Conservation (phyloP, 1,140 invertebrate genomes). For the Temnothorax nylanderi region DNA sequence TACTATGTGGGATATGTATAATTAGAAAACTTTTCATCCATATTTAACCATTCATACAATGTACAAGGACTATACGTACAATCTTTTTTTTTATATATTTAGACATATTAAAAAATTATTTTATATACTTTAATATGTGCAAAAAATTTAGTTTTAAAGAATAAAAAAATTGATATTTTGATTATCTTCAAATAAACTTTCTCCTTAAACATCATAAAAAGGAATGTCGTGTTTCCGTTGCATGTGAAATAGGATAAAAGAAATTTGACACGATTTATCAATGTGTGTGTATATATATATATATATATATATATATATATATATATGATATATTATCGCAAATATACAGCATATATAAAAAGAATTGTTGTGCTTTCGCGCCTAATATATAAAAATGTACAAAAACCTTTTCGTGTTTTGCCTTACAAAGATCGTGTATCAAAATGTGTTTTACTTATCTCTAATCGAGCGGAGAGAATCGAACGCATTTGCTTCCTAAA, state of each 20-base stretch:
- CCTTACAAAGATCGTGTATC: slow-evolving; percentile 70
- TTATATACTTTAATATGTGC: too few species aligned
- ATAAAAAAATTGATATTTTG: too few species aligned
- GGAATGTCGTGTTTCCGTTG: background rate
- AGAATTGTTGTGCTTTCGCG: slow-evolving; percentile 71
- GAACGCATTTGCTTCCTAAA: slow-evolving; percentile 8
- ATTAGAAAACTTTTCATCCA: too few species aligned
- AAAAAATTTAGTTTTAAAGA: too few species aligned
- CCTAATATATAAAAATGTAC: slow-evolving; percentile 75
- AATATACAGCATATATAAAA: slow-evolving; percentile 81
- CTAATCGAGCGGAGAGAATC: background rate
- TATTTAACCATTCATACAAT: too few species aligned
- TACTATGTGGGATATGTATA: too few species aligned
- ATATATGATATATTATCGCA: slow-evolving; percentile 70
- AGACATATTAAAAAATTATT: too few species aligned
- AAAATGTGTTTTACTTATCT: slow-evolving; percentile 67
- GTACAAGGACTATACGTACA: too few species aligned
- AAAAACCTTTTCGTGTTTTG: slow-evolving; percentile 63
- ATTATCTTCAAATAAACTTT: too few species aligned
- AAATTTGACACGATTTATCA: slow-evolving; percentile 45
- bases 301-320: slow-evolving; percentile 34
- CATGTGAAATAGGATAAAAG: background rate
- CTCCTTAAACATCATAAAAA: too few species aligned
- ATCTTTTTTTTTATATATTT: too few species aligned
- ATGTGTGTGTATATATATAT: slow-evolving; percentile 62